These are phyloP conservation scores for Pholis gunnellus DNA, from an alignment of 2,113 vertebrate species.

Conservation along the genomic window DNA sequence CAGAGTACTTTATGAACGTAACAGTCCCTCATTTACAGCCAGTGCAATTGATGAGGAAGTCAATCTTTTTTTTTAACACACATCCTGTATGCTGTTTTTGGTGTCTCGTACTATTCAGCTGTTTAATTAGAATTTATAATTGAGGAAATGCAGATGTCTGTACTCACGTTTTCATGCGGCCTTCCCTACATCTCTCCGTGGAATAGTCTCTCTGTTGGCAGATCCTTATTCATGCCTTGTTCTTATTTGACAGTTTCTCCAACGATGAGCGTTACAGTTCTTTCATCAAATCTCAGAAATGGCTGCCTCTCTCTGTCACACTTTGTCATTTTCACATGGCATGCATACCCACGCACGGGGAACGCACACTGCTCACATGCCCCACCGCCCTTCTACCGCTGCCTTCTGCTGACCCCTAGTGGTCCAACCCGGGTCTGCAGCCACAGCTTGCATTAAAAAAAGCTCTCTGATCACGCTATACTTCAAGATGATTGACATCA, in stretches of 20 bases:
- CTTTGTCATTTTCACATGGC: not conserved
- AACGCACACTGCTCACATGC: not conserved
- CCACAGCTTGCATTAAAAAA: not conserved
- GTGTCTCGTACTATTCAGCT: not conserved
- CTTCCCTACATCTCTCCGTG: not conserved
- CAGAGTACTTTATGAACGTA: slow-evolving; percentile 47
- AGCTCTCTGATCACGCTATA: not conserved
- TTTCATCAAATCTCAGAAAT: slow-evolving; percentile 6
- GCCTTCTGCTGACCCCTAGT: slow-evolving; percentile 62
- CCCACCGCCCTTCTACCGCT: not conserved
- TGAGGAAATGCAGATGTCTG: too few relatives aligned
- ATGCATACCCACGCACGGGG: not conserved
- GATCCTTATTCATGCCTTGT: not conserved
- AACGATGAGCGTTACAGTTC: not conserved
- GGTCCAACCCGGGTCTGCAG: slow-evolving; percentile 29
- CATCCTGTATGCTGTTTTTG: too few relatives aligned
- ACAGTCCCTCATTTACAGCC: slow-evolving; percentile 32
- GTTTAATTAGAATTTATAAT: too few relatives aligned
- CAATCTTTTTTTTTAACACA: slow-evolving; percentile 3
- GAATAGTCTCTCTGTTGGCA: not conserved
- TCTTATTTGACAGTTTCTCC: slow-evolving; percentile 7
- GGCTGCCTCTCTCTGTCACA: not conserved
- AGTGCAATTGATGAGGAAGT: slow-evolving; percentile 25
- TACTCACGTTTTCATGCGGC: not conserved
- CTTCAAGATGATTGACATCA: not conserved